Conservation (phyloP, 1,140 invertebrate species). For the Limonius californicus region DNA sequence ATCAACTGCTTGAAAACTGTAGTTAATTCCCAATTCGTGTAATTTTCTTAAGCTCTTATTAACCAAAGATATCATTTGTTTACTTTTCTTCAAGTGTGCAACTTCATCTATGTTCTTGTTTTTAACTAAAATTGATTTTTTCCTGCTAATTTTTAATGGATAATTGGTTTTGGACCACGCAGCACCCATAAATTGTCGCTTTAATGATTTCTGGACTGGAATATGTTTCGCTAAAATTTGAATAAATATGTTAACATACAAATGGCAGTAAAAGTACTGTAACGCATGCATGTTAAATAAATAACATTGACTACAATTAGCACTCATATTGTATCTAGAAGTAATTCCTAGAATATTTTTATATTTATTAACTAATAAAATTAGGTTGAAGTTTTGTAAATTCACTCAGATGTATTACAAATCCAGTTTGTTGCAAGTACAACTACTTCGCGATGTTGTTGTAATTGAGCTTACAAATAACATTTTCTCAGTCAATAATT, state of each 20-base stretch:
- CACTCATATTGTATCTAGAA: no score
- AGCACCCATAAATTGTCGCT: constrained; percentile 44
- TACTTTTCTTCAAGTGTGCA: constrained; percentile 22
- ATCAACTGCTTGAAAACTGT: constrained; percentile 16
- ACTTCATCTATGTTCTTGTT: constrained; percentile 28
- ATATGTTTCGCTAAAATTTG: constrained; percentile 54
- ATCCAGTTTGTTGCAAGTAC: no score
- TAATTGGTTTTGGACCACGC: constrained; percentile 38
- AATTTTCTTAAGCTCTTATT: constrained; percentile 43
- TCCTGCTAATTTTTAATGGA: constrained; percentile 39
- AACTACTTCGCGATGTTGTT: no score
- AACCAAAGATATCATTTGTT: constrained; percentile 26
- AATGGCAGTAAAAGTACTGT: not conserved
- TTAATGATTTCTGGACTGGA: constrained; percentile 53
- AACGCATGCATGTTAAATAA: no score
- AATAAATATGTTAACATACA: no score
- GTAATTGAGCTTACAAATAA: no score
- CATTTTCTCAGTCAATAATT: no score
- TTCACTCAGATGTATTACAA: no score
- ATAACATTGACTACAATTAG: not conserved
- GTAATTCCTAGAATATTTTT: no score
- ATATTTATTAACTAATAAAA: no score
- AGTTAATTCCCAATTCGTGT: constrained; percentile 42
- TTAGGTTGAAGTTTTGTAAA: no score
- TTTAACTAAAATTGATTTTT: constrained; percentile 31